Conservation (phyloP, 2,113 vertebrate genomes). For the rabbit (Oryctolagus cuniculus) region mOryCun1.1 NC_091438.1:47252501-47253000, state of each 20-base stretch:
- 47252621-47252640: too few relatives aligned
- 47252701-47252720: too few relatives aligned
- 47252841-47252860: constrained; percentile 87
- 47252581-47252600: too few relatives aligned
- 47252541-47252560: too few relatives aligned
- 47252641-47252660: constrained; percentile 1
- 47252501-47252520: too few relatives aligned
- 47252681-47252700: too few relatives aligned
- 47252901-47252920: constrained; percentile 85
- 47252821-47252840: constrained; percentile 90
- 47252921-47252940: constrained; percentile 83
- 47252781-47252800: constrained; percentile 82
- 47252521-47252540: too few relatives aligned
- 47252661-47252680: not conserved
- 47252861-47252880: constrained; percentile 85
- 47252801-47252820: constrained; percentile 54
- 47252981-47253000: too few relatives aligned
- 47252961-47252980: too few relatives aligned
- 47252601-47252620: not conserved
- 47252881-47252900: constrained; percentile 90
- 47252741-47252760: too few relatives aligned
- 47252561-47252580: too few relatives aligned
- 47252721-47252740: too few relatives aligned
- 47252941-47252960: constrained; percentile 57
- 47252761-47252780: constrained; percentile 37